A percentile compares a stretch with the other conserved stretches of the same genome.
Evolutionary conservation across 2,888 invertebrate species (phyloP).

Genomic region (Sphecodes monilicornis): DNA sequence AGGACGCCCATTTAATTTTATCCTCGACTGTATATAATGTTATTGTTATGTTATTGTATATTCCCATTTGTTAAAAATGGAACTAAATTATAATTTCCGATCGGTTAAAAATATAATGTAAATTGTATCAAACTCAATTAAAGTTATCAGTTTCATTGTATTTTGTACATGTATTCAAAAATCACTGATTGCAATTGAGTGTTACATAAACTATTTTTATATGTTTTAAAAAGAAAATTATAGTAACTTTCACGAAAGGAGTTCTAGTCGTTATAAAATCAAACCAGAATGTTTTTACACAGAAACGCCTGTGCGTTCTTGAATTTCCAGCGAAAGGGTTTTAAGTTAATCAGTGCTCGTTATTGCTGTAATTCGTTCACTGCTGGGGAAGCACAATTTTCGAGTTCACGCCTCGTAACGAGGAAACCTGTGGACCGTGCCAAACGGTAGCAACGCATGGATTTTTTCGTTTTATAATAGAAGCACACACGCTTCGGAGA

Average conservation of each 20-base stretch:
- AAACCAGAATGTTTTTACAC: neutral
- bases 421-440: slow-evolving; percentile 21
- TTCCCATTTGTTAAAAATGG: too few relatives aligned
- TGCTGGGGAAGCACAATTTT: slow-evolving; percentile 49
- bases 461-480: slow-evolving; percentile 44
- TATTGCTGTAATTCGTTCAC: slow-evolving; percentile 35
- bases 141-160: too few relatives aligned
- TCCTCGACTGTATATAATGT: too few relatives aligned
- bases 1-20: too few relatives aligned
- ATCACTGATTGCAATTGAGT: neutral
- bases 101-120: too few relatives aligned
- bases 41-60: too few relatives aligned
- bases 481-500: neutral
- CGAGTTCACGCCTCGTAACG: slow-evolving; percentile 43
- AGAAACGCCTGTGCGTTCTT: neutral
- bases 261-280: slow-evolving; percentile 11
- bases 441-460: slow-evolving; percentile 18
- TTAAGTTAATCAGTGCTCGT: slow-evolving; percentile 31
- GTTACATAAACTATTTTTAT: neutral
- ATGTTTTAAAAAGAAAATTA: neutral
- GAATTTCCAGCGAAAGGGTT: slow-evolving; percentile 10
- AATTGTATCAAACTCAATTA: too few relatives aligned
- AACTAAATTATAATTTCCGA: too few relatives aligned
- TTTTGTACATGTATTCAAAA: too few relatives aligned
- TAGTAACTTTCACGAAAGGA: neutral